Conservation (phyloP, 2,888 invertebrate genomes). For the Cephus runcator region DNA sequence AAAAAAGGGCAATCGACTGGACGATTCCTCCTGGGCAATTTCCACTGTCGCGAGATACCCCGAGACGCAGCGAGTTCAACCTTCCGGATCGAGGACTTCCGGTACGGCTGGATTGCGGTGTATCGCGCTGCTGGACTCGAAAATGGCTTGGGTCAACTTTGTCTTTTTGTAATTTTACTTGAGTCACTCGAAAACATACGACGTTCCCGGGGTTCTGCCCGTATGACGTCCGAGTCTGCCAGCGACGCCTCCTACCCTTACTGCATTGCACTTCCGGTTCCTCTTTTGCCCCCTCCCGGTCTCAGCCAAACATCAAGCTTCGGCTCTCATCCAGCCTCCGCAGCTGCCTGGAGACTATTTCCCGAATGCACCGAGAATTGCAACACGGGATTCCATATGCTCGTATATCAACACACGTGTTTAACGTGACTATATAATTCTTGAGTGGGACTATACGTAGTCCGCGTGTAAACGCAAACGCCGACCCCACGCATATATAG, state of each 20-base stretch:
- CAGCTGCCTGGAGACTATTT: neutral
- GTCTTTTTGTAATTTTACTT: neutral
- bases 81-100: neutral
- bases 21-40: neutral
- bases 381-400: neutral
- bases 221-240: neutral
- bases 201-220: neutral
- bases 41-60: neutral
- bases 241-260: neutral
- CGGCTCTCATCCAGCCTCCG: neutral
- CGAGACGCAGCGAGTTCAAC: neutral
- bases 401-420: neutral
- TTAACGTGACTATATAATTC: neutral
- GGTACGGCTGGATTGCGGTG: neutral
- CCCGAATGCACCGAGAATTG: neutral
- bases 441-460: neutral
- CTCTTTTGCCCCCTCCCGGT: slow-evolving; percentile 4
- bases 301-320: slow-evolving; percentile 20
- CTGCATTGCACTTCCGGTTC: slow-evolving; percentile 9
- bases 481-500: neutral
- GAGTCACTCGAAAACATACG: neutral
- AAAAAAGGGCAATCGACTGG: neutral
- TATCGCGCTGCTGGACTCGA: neutral
- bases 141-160: neutral
- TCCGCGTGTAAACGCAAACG: neutral